phyloP scores from a whole-genome alignment of 2,888 invertebrate species.

The Tetheella fluctuosa region DNA sequence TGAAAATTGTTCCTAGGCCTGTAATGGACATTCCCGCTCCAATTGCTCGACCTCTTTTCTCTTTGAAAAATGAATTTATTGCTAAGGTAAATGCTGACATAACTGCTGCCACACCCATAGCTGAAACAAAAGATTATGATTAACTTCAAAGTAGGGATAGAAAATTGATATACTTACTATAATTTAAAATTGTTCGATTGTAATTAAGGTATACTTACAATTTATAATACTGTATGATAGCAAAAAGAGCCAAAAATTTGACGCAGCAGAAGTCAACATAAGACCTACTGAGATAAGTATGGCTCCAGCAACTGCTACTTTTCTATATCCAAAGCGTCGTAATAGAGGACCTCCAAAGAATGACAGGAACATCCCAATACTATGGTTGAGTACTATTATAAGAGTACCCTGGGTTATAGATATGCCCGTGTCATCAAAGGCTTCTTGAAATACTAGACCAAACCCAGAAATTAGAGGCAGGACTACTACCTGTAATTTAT shows the following conservation, averaged over 20 bases:
- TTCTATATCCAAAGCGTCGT: conserved; percentile 85
- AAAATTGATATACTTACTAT: conserved; percentile 74
- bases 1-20: conserved; percentile 86
- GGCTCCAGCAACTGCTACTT: conserved; percentile 84
- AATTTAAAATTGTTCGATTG: no score
- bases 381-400: conserved; percentile 87
- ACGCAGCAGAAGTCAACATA: conserved; percentile 83
- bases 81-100: conserved; percentile 86
- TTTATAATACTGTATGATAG: conserved; percentile 87
- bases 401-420: conserved; percentile 85
- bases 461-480: conserved; percentile 86
- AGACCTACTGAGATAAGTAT: conserved; percentile 83
- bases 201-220: conserved; percentile 80
- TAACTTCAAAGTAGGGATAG: background rate
- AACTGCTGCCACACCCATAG: conserved; percentile 84
- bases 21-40: conserved; percentile 86
- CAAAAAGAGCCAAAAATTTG: conserved; percentile 84
- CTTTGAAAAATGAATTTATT: conserved; percentile 86
- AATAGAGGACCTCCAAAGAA: conserved; percentile 87
- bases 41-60: conserved; percentile 85
- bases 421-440: conserved; percentile 82
- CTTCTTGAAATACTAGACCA: conserved; percentile 87
- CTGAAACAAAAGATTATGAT: conserved; percentile 75
- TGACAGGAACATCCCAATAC: conserved; percentile 87
- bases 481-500: conserved; percentile 73